Percentiles rank a stretch among this genome's conserved stretches.
Conservation (phyloP, 2,113 vertebrate genomes). For the Himantopus leucocephalus region DNA sequence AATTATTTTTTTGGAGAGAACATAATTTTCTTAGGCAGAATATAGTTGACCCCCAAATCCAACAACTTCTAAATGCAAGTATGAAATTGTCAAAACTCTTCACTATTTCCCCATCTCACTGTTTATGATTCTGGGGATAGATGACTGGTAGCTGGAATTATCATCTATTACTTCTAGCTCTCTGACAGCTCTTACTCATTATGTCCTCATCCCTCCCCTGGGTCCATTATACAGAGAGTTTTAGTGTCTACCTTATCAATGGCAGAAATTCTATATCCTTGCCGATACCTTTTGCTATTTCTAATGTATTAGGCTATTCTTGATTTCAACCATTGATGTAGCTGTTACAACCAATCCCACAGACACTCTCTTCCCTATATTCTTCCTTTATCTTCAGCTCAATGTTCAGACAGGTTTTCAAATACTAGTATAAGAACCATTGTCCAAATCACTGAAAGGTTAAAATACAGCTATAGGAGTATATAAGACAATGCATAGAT, state of each 20-base stretch:
- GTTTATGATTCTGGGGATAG: background rate
- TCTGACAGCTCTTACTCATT: background rate
- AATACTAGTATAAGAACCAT: background rate
- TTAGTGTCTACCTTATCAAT: background rate
- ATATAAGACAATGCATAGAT: background rate
- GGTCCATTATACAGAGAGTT: background rate
- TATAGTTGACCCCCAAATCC: background rate
- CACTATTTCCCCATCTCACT: background rate
- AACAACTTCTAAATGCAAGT: background rate
- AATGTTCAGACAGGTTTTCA: background rate
- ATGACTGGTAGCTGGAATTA: background rate
- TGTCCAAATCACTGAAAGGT: background rate
- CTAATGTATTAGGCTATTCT: background rate
- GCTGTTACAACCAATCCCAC: background rate
- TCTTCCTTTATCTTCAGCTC: background rate
- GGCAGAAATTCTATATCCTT: background rate
- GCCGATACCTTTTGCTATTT: background rate
- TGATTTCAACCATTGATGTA: background rate
- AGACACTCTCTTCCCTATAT: background rate
- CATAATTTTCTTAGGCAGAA: background rate
- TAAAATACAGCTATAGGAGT: background rate
- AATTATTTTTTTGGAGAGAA: background rate
- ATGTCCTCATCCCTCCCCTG: background rate
- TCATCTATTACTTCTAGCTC: background rate
- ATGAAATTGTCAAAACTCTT: background rate